Conservation (phyloP, 2,888 invertebrate species). For the Sthenelais limicola region DNA sequence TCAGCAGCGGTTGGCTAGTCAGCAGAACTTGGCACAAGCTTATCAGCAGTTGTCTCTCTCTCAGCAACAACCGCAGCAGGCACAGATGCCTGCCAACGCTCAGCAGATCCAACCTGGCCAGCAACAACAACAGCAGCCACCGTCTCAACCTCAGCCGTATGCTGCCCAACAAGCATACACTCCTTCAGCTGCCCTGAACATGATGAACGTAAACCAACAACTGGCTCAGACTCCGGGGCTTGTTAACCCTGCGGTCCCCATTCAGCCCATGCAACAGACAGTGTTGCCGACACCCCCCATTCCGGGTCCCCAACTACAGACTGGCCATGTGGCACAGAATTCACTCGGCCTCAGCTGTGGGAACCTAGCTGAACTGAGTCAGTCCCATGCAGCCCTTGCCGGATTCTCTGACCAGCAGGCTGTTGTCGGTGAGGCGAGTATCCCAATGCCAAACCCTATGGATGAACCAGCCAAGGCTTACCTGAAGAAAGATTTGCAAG, state of each 20-base stretch:
- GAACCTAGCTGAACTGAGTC: too few relatives aligned
- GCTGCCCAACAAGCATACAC: not conserved
- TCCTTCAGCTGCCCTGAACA: not conserved
- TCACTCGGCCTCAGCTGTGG: too few relatives aligned
- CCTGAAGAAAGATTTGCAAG: constrained; percentile 32
- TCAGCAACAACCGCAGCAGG: constrained; percentile 25
- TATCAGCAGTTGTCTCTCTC: not conserved
- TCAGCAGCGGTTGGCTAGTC: constrained; percentile 28
- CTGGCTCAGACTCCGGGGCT: not conserved
- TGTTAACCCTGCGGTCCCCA: not conserved
- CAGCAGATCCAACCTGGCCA: constrained; percentile 22
- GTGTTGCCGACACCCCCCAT: not conserved
- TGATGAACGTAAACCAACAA: not conserved
- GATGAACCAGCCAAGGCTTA: constrained; percentile 22
- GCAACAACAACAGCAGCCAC: not conserved
- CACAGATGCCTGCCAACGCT: not conserved
- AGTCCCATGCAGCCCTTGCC: not conserved
- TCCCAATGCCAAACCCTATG: not conserved
- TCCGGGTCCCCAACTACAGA: too few relatives aligned
- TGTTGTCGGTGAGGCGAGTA: not conserved
- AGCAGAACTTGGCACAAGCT: not conserved
- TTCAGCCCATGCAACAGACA: not conserved
- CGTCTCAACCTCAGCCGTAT: not conserved
- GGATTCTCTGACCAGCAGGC: not conserved
- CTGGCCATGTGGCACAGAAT: too few relatives aligned